Percentiles rank a stretch among this genome's conserved stretches.
Conservation (phyloP, 2,888 invertebrate species). For the Leptinotarsa peninsularis region DNA sequence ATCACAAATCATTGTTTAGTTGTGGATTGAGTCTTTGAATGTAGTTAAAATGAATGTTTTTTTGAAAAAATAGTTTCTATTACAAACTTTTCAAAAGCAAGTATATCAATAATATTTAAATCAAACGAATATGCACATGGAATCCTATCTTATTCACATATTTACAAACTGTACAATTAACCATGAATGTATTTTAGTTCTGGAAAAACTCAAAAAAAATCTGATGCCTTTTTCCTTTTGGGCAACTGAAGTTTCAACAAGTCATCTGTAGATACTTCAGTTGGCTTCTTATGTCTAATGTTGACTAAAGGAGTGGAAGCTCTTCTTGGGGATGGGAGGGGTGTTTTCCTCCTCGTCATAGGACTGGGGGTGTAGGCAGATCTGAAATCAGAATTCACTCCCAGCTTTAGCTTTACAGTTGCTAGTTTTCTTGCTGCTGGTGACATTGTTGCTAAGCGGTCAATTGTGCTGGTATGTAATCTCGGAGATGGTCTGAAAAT, state of each 20-base stretch:
- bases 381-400: conserved; percentile 59
- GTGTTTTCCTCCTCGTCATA: conserved; percentile 44
- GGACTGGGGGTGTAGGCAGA: conserved; percentile 69
- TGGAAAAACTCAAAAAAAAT: conserved; percentile 75
- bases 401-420: conserved; percentile 70
- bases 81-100: too few species aligned
- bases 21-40: too few species aligned
- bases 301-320: conserved; percentile 66
- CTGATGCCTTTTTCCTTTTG: conserved; percentile 80
- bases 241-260: conserved; percentile 83
- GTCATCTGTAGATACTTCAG: conserved; percentile 81
- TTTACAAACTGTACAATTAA: not conserved
- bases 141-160: not conserved
- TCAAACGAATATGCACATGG: too few species aligned
- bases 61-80: too few species aligned
- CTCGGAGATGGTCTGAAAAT: conserved; percentile 68
- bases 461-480: conserved; percentile 73
- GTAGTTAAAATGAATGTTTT: too few species aligned
- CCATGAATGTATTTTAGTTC: not conserved
- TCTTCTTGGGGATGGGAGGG: conserved; percentile 56
- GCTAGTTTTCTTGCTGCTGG: conserved; percentile 94
- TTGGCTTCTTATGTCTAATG: conserved; percentile 65
- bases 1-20: too few species aligned
- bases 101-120: too few species aligned
- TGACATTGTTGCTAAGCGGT: conserved; percentile 90